Percentiles rank a stretch among this genome's conserved stretches.
These are phyloP conservation scores for Florisuga fusca DNA, from an alignment of 2,797 vertebrate species.

Conservation along the genomic window DNA sequence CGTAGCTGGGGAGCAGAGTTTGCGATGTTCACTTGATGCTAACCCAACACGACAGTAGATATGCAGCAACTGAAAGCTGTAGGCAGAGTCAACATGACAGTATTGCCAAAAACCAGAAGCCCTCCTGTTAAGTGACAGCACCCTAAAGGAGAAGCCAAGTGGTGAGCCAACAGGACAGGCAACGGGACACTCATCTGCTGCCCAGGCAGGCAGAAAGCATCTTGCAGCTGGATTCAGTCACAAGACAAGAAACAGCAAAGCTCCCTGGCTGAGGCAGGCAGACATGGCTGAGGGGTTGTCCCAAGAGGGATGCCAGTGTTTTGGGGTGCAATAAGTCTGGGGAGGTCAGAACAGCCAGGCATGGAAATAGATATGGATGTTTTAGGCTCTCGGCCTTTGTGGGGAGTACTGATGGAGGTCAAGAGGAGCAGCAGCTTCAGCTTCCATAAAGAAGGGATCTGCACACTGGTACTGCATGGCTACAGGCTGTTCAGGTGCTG, in stretches of 20 bases:
- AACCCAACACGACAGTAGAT: neutral
- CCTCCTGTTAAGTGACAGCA: neutral
- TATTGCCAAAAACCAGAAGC: neutral
- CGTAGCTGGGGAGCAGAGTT: neutral
- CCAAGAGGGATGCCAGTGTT: neutral
- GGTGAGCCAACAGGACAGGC: neutral
- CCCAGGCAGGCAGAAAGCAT: neutral
- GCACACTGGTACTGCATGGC: neutral
- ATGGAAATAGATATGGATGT: rapidly evolving
- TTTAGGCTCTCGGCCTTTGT: neutral
- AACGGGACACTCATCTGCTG: neutral
- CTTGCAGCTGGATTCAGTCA: rapidly evolving
- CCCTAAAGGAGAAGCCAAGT: neutral
- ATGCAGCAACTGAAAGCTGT: neutral
- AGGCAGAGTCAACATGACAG: neutral
- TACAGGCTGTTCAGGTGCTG: neutral
- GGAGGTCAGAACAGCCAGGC: rapidly evolving
- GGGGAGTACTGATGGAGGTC: neutral
- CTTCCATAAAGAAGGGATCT: neutral
- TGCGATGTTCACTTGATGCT: conserved; percentile 16
- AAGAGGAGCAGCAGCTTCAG: neutral
- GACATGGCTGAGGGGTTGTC: neutral
- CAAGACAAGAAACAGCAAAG: neutral
- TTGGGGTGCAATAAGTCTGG: neutral
- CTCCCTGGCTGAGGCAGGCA: neutral